Percentiles rank a stretch among this genome's conserved stretches.
Evolutionary conservation across 2,888 invertebrate genomes (phyloP).

Genomic region (Julus scandinavius): DNA sequence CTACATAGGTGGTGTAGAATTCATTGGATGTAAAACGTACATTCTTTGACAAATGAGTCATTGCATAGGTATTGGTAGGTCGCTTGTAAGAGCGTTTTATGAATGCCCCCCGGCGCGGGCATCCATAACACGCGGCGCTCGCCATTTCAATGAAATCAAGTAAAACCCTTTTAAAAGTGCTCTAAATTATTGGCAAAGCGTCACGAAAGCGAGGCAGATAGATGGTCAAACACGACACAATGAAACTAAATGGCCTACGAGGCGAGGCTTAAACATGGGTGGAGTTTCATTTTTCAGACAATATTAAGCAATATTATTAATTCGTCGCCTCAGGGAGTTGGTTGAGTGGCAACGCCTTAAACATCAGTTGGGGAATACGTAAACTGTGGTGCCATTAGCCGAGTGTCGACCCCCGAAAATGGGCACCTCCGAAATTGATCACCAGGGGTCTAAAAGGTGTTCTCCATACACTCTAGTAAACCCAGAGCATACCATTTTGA

Average conservation of each 20-base stretch:
- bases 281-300: constrained; percentile 35
- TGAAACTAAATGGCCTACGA: neutral
- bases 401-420: neutral
- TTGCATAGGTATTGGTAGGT: neutral
- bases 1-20: neutral
- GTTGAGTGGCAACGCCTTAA: constrained; percentile 39
- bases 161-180: neutral
- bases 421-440: neutral
- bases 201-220: neutral
- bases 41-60: too few species aligned
- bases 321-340: neutral
- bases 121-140: neutral
- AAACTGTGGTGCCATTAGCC: constrained; percentile 2
- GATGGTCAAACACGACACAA: constrained; percentile 21
- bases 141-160: neutral
- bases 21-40: too few species aligned
- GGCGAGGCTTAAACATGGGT: constrained; percentile 21
- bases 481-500: too few species aligned
- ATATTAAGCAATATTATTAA: constrained; percentile 34
- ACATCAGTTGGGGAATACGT: neutral
- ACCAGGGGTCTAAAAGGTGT: neutral
- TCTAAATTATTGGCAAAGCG: neutral
- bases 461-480: too few species aligned
- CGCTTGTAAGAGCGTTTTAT: neutral
- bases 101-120: neutral